A percentile compares a stretch with the other conserved stretches of the same genome.
Conservation (phyloP, 2,113 vertebrate species). For the Paedocypris sp. region DNA sequence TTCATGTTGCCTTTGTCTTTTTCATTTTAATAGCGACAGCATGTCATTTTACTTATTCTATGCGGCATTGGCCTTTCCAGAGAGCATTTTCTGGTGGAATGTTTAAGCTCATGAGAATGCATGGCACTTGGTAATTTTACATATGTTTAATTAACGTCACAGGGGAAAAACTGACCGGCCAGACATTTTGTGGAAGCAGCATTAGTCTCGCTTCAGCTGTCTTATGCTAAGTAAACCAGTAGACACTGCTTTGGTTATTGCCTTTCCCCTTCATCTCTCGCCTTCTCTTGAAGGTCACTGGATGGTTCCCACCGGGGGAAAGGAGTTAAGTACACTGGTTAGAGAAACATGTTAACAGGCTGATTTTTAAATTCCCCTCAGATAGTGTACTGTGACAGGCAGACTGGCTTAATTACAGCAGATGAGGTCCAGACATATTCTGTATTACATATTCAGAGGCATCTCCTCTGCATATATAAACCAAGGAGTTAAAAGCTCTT, state of each 20-base stretch:
- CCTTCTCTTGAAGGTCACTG: slow-evolving; percentile 49
- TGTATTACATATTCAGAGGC: too few species aligned
- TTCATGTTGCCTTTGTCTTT: too few species aligned
- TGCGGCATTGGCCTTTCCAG: not conserved
- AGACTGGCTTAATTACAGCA: slow-evolving; percentile 62
- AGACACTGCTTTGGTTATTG: slow-evolving; percentile 44
- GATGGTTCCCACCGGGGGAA: slow-evolving; percentile 50
- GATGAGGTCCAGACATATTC: slow-evolving; percentile 49
- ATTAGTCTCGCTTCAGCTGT: slow-evolving; percentile 59
- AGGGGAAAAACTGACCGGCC: slow-evolving; percentile 50
- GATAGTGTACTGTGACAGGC: slow-evolving; percentile 50
- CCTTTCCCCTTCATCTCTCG: slow-evolving; percentile 44
- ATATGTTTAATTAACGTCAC: slow-evolving; percentile 66
- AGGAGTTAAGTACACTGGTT: slow-evolving; percentile 54
- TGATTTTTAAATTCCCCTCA: slow-evolving; percentile 54
- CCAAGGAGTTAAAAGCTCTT: not conserved
- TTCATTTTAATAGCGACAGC: not conserved
- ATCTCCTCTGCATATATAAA: slow-evolving; percentile 45
- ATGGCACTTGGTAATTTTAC: slow-evolving; percentile 35
- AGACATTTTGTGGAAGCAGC: slow-evolving; percentile 38
- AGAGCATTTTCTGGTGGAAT: slow-evolving; percentile 20
- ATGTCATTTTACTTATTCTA: not conserved
- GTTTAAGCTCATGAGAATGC: slow-evolving; percentile 27
- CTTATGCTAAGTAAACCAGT: slow-evolving; percentile 40
- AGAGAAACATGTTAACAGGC: slow-evolving; percentile 61